Base-by-base conservation (phyloP, 1,140 invertebrate species). In the Eufriesea mexicana region DNA sequence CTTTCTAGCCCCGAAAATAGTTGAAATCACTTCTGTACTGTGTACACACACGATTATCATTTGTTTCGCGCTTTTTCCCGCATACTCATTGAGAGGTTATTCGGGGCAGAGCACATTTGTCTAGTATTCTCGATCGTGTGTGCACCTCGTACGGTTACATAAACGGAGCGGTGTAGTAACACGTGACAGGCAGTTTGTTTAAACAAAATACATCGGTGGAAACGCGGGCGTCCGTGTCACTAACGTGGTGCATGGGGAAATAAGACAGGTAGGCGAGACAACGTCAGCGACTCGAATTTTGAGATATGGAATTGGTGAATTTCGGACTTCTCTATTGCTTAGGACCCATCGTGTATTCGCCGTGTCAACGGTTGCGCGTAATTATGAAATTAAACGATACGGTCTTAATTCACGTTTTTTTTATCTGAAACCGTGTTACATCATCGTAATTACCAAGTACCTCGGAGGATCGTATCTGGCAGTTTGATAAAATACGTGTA, bases 61-160 rank as follows among this genome's bases (percentile, higher is more conserved):
- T 66, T 42, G 42, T 66, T 81, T 75, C 71, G 59, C 59, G 79
- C 18, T 66, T 80, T 81, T 47, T 47, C 42, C 10, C 35, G 28
- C 5, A 20, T 42, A 14, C 16, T 45, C 35, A 2, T 47, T 25
- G 9, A 10, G 7, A 79, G 20, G 67, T 61, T 72, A 79, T 23
- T 16, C 28, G 7, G 16, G 16, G 14, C 12, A 18, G 14, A 66
- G 54, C 16, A 57, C 42, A 20, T 25, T 42, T 10, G 25, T n/a
- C 4, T 10, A 16, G 35, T 0, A 20, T 42, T 66, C 28, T 25
- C 14, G 18, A 47, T 35, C 20, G 23, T 23, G 20, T n/a, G 35
- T n/a, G 25, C 49, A 25, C 12, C 42, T 59, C 25, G 8, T 47
- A 45, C 1, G 35, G 35, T 78, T 66, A n/a, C n/a, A 42, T n/a